phyloP scores from a whole-genome alignment of 2,113 vertebrate genomes.

The Caranx ignobilis region DNA sequence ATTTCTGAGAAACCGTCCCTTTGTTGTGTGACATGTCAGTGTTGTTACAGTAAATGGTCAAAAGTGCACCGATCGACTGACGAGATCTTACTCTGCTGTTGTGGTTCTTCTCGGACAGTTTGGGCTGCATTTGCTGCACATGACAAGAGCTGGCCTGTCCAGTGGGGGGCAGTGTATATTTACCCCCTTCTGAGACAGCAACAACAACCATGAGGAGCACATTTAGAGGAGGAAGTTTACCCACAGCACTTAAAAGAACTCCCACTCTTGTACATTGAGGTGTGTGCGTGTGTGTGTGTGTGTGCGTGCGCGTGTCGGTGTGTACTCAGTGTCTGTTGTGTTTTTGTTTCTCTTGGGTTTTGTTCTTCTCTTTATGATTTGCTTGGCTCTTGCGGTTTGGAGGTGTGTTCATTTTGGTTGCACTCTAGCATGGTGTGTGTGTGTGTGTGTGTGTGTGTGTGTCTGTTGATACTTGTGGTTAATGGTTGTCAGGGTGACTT shows the following conservation, averaged over 20 bases:
- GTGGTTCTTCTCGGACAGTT: conserved; percentile 80
- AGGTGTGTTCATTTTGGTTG: conserved; percentile 62
- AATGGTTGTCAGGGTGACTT: conserved; percentile 30
- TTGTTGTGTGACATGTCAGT: conserved; percentile 62
- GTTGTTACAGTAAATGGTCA: conserved; percentile 60
- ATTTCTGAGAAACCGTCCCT: conserved; percentile 64
- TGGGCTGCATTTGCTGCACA: conserved; percentile 87
- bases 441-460: conserved; percentile 26
- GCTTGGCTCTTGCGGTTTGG: conserved; percentile 59
- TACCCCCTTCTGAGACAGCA: conserved; percentile 64
- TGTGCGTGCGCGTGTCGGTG: conserved; percentile 17
- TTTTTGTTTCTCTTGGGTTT: conserved; percentile 43
- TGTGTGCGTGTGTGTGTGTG: conserved; percentile 58
- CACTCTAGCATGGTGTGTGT: conserved; percentile 68
- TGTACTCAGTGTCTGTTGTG: conserved; percentile 28
- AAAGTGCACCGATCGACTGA: conserved; percentile 39
- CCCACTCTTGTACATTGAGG: conserved; percentile 65
- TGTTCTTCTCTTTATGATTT: conserved; percentile 45
- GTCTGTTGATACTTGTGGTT: conserved; percentile 43
- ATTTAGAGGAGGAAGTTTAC: conserved; percentile 72
- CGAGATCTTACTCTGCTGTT: conserved; percentile 66
- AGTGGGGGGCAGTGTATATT: conserved; percentile 57
- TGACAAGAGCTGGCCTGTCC: conserved; percentile 79
- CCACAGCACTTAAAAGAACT: conserved; percentile 59
- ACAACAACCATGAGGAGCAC: conserved; percentile 54